Evolutionary conservation across 2,113 vertebrate species (phyloP).

Genomic region (Raja brachyura): DNA sequence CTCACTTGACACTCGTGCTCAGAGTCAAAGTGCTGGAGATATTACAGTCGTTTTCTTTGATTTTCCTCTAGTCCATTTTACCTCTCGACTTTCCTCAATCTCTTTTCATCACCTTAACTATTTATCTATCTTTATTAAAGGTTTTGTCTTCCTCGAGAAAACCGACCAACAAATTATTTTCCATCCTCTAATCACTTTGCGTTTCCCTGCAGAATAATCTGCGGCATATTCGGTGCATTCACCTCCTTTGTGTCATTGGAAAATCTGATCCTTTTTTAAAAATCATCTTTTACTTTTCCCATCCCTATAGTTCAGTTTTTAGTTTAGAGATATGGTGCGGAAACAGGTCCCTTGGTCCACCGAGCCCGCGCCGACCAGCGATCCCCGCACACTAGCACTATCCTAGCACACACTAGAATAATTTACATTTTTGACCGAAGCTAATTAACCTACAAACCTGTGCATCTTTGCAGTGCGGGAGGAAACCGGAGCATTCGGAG

Average conservation of each 20-base stretch:
- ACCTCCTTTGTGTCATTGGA: neutral
- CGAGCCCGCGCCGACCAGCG: too few relatives aligned
- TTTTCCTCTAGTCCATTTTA: neutral
- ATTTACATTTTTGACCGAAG: too few relatives aligned
- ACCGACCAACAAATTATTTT: neutral
- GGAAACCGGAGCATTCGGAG: too few relatives aligned
- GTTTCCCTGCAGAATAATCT: neutral
- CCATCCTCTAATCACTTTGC: neutral
- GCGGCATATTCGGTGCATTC: neutral
- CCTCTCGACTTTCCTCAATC: neutral
- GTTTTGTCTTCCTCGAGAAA: neutral
- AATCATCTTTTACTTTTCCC: too few relatives aligned
- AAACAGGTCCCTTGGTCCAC: too few relatives aligned
- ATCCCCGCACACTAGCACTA: too few relatives aligned
- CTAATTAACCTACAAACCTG: too few relatives aligned
- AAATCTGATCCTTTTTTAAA: too few relatives aligned
- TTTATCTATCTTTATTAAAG: neutral
- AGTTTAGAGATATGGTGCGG: too few relatives aligned
- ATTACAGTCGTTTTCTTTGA: neutral
- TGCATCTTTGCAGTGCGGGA: too few relatives aligned
- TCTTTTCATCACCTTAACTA: neutral
- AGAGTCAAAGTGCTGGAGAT: neutral
- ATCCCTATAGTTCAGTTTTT: too few relatives aligned
- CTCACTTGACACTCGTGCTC: neutral
- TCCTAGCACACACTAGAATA: too few relatives aligned